Percentiles rank a stretch among this genome's conserved stretches.
Conservation (phyloP, 2,888 invertebrate genomes). For the Tenodera sinensis region DNA sequence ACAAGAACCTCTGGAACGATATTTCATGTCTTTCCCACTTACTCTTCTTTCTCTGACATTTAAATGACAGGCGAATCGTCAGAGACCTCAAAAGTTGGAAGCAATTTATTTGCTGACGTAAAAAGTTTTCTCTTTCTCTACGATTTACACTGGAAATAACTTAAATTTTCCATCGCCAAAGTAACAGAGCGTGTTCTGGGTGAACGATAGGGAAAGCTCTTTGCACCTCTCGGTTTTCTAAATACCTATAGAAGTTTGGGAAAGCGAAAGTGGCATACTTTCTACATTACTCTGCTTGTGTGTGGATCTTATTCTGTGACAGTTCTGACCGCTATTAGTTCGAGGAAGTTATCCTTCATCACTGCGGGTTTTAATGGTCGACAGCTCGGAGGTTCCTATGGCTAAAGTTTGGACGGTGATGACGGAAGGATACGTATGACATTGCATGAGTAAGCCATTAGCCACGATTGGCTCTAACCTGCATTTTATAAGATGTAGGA, state of each 20-base stretch:
- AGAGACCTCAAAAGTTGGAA: background rate
- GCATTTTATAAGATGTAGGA: no score
- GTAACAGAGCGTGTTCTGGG: background rate
- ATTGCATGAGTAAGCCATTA: no score
- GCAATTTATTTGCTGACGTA: background rate
- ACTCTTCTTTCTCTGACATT: background rate
- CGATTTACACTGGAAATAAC: background rate
- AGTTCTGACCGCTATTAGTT: no score
- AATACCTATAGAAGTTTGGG: background rate
- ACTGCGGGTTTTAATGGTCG: no score
- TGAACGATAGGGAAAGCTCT: background rate
- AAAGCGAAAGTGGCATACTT: background rate
- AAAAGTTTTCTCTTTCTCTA: background rate
- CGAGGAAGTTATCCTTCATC: no score
- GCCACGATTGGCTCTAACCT: no score
- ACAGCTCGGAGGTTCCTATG: no score
- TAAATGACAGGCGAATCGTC: background rate
- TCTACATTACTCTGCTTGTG: background rate
- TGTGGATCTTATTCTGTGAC: no score
- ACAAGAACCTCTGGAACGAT: background rate
- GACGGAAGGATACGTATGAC: no score
- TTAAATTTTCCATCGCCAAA: background rate
- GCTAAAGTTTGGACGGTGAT: no score
- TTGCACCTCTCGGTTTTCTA: background rate
- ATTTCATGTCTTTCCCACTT: background rate